Conservation (phyloP, 2,888 invertebrate genomes). For the Neoascia interrupta region DNA sequence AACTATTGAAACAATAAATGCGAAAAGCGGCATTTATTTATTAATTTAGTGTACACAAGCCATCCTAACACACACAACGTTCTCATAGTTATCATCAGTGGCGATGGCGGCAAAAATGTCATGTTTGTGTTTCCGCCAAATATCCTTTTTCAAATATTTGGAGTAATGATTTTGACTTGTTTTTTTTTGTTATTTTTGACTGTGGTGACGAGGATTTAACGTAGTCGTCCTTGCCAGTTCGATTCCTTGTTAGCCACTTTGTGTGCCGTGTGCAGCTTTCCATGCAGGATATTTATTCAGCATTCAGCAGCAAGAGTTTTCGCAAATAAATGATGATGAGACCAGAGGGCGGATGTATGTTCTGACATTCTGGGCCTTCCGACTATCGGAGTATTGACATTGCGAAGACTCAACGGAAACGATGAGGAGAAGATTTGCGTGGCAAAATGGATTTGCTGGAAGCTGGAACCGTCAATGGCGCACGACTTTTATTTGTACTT, state of each 20-base stretch:
- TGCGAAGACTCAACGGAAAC: constrained; percentile 33
- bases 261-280: constrained; percentile 66
- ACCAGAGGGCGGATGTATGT: constrained; percentile 47
- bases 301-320: constrained; percentile 68
- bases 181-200: constrained; percentile 65
- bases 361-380: constrained; percentile 31
- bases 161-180: constrained; percentile 72
- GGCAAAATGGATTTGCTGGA: constrained; percentile 8
- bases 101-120: constrained; percentile 69
- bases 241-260: constrained; percentile 70
- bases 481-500: constrained; percentile 12
- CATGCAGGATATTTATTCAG: constrained; percentile 69
- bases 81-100: constrained; percentile 65
- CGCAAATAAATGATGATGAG: constrained; percentile 69
- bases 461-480: constrained; percentile 1
- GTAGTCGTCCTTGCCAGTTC: constrained; percentile 65
- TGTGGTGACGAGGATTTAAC: constrained; percentile 68
- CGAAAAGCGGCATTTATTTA: constrained; percentile 65
- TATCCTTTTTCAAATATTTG: constrained; percentile 73
- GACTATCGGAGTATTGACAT: constrained; percentile 45
- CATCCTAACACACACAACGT: constrained; percentile 60
- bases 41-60: constrained; percentile 69
- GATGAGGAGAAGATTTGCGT: constrained; percentile 41
- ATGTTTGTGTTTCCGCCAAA: constrained; percentile 72
- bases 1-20: constrained; percentile 64